Base-by-base conservation (phyloP, 2,797 vertebrate species). In the Lagorchestes hirsutus region DNA sequence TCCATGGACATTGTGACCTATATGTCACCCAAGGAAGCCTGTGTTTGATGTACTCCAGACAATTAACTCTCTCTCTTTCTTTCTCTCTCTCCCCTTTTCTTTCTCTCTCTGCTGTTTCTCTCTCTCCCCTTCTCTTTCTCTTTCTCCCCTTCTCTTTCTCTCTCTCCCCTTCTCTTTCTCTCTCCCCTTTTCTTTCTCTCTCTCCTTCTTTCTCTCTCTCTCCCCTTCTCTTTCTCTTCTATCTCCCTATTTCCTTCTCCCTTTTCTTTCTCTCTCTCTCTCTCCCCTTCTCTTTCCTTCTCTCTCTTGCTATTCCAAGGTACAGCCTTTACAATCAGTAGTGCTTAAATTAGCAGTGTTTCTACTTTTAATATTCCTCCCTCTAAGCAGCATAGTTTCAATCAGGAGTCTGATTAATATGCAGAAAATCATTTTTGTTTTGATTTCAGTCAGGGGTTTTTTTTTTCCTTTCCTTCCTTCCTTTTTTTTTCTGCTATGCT, bases 401-500 rank as follows among this genome's bases (percentile, higher is more conserved):
- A 98, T 98, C 98, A 98, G 95, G 93, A 95, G 62, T 94, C 97
- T 98, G 96, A 98, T 98, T 98, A 98, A 98, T 97, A 98, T 98
- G 98, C 98, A 98, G 98, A 98, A 97, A 97, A 95, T 97, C 96
- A 98, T 98, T 98, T 87, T 87, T 98, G 98, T 98, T 98, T 98
- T 98, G 96, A 98, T 98, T 98, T 98, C 46, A 94, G 34, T 97
- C 97, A 98, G 96, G 94, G 55, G n/a, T n/a, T 22, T 55, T 94
- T 90, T 82, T 91, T 91, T 50, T 13, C 29, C 27, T 0, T 82
- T 82, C 40, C 40, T 46, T 28, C 40, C 22, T 27, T 27, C n/a
- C n/a, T 90, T 67, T 40, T 67, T 93, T 56, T 3, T 54, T 62
- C 92, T 87, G 22, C 96, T 90, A 94, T 92, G 0, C 34, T 91